phyloP scores from a whole-genome alignment of 2,797 vertebrate species.

The Oceanodroma leucorhoa region DNA sequence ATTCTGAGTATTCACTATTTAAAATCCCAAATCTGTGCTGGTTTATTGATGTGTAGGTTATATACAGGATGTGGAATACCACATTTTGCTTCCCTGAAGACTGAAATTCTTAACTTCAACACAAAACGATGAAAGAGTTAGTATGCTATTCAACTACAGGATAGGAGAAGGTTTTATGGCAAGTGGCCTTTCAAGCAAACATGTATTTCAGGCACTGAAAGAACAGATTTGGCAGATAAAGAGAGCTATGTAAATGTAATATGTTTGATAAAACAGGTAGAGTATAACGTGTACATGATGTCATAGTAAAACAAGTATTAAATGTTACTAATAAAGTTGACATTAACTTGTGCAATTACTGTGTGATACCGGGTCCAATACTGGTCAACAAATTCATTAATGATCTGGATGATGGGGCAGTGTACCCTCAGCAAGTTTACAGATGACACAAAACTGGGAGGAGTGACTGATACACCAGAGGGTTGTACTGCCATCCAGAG shows the following conservation, averaged over 20 bases:
- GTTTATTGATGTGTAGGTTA: background rate
- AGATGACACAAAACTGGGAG: background rate
- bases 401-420: background rate
- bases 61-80: background rate
- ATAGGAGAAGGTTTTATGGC: background rate
- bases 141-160: background rate
- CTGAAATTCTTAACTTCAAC: background rate
- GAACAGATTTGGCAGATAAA: background rate
- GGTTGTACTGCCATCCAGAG: background rate
- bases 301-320: background rate
- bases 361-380: background rate
- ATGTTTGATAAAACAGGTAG: background rate
- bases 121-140: background rate
- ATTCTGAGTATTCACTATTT: background rate
- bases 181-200: background rate
- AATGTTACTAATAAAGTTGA: background rate
- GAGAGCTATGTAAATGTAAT: background rate
- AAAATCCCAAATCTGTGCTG: background rate
- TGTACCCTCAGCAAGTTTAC: accelerated
- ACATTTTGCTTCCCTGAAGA: background rate
- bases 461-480: background rate
- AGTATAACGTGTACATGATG: no score
- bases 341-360: background rate
- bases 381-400: background rate
- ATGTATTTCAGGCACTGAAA: background rate